Evolutionary conservation across 2,888 invertebrate species (phyloP), one percentile per base, ranked within the genome.

Genomic region (Prenolepis imparis): DNA sequence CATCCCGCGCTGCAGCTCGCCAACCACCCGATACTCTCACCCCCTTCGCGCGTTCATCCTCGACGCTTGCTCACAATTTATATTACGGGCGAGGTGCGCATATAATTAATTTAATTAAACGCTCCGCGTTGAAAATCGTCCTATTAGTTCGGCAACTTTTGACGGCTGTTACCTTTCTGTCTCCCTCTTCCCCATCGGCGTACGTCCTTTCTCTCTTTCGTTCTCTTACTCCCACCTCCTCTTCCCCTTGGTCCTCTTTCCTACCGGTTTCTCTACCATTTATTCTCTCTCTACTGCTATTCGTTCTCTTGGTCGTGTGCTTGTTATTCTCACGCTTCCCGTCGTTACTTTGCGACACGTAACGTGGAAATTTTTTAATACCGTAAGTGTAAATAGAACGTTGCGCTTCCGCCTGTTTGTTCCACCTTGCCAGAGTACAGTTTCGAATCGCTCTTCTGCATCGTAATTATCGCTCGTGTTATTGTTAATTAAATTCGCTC

Each of bases 21-120:
- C 61, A 68, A 61, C 68, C 81, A 83, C 52, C 85, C 85, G 86
- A 82, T 89, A 89, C 85, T 86, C 85, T 86, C 87, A 82, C 81
- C 70, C 82, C 86, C 84, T 80, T 88, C 87, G 77, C 87, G 80
- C 85, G 90, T 88, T 87, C 90, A 90, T 89, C 87, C 88, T 84
- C 90, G 85, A 89, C 91, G 91, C 90, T 91, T 92, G 91, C 93
- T 92, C 93, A 92, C 92, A 94, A 94, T 94, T 94, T 93, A 93
- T 93, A 93, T 93, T 92, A 93, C 93, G 92, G 91, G 89, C 93
- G 92, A 92, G 93, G 91, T 91, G 94, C 92, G 94, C 94, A 94
- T 94, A 94, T 94, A 94, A 94, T 94, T 94, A 94, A 94, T 94
- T 94, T 94, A 94, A 94, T 94, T 94, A 94, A 94, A 94, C 93